These are phyloP conservation scores for Semicossyphus pulcher DNA, from an alignment of 2,113 vertebrate species.

Conservation along the genomic window DNA sequence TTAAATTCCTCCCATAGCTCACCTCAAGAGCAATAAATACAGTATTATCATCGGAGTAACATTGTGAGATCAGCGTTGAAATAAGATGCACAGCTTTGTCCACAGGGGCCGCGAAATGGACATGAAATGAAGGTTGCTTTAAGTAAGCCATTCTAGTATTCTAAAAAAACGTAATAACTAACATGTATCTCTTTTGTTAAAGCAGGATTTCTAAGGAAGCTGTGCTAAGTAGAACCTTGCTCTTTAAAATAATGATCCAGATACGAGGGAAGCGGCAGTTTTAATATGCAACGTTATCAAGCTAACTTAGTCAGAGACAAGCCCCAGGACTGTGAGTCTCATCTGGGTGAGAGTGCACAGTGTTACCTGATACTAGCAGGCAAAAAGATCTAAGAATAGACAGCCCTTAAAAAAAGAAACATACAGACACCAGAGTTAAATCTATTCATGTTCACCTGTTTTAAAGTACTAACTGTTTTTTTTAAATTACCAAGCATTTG, in stretches of 20 bases:
- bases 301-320: background rate
- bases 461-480: background rate
- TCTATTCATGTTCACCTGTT: background rate
- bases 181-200: no score
- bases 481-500: background rate
- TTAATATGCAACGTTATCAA: conserved; percentile 9
- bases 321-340: background rate
- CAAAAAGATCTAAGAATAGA: conserved; percentile 73
- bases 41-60: no score
- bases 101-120: no score
- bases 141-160: background rate
- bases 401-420: conserved; percentile 68
- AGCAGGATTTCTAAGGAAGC: no score
- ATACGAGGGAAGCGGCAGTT: background rate
- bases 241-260: background rate
- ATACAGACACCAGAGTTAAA: conserved; percentile 6
- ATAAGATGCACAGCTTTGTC: no score
- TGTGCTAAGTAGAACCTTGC: background rate
- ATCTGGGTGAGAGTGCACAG: conserved; percentile 66
- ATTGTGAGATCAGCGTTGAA: no score
- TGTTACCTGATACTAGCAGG: conserved; percentile 68
- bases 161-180: no score
- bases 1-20: no score
- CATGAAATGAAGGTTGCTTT: background rate
- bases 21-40: no score